phyloP scores from a whole-genome alignment of 2,888 invertebrate species.

The Panopea generosa region DNA sequence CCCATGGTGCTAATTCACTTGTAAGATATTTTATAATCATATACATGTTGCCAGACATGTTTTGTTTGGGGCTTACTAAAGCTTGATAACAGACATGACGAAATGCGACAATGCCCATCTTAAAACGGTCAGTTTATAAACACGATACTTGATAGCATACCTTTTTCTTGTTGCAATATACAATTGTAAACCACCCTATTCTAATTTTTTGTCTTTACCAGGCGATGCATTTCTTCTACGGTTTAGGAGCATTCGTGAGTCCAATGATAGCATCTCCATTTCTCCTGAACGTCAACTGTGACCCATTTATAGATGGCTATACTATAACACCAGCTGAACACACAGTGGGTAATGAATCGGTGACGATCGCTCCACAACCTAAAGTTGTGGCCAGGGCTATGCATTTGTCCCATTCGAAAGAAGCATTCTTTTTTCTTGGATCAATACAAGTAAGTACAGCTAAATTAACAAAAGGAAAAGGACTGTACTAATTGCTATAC shows the following conservation, averaged over 20 bases:
- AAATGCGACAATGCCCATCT: no score
- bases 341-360: conserved; percentile 42
- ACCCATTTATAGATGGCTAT: conserved; percentile 80
- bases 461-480: neutral
- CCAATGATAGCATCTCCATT: conserved; percentile 86
- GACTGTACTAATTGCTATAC: neutral
- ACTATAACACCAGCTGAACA: conserved; percentile 48
- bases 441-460: conserved; percentile 84
- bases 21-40: no score
- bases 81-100: no score
- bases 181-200: neutral
- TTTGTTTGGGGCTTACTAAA: no score
- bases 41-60: no score
- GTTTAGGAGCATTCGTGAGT: conserved; percentile 86
- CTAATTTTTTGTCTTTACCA: conserved; percentile 63
- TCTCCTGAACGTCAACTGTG: conserved; percentile 85
- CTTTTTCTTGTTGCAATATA: no score
- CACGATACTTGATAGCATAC: no score
- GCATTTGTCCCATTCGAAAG: conserved; percentile 80
- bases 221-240: conserved; percentile 86
- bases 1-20: no score
- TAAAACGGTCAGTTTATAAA: no score
- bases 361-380: conserved; percentile 66
- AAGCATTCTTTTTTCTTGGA: conserved; percentile 86
- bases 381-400: conserved; percentile 77